Evolutionary conservation across 1,140 invertebrate genomes (phyloP), one percentile per base, ranked within the genome.

Genomic region (Drosophila mauritiana): DNA sequence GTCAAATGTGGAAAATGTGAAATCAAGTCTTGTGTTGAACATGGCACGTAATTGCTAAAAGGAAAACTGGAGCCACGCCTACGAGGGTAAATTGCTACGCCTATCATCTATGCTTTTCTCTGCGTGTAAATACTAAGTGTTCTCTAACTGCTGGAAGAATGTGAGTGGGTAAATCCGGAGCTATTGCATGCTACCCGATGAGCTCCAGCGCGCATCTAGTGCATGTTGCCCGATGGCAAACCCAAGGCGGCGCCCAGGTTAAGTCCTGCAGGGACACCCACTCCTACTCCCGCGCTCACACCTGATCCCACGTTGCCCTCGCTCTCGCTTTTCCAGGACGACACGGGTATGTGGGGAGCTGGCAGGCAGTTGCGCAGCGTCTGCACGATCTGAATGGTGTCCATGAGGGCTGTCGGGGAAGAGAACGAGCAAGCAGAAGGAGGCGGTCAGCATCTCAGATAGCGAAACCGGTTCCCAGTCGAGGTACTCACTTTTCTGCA

Each of bases 341-440:
- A 96, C 15, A 97, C 96, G 79, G 96, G 96, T 82, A 97, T 97
- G 92, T 97, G 96, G 3, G 96, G 96, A 13, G 96, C 96, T 57
- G 96, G 96, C 75, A 97, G 92, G 83, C 96, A 97, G 92, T 96
- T 97, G 46, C 96, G 93, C 57, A 97, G 92, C 11, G 96, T 96
- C 82, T 97, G 96, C 62, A 97, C 96, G 79, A 97, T 93, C 86
- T 97, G 96, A 91, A 97, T 97, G 49, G 96, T 97, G 91, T 97
- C 96, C 92, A 97, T 94, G 37, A 97, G 93, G 76, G 96, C 96
- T 97, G 92, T 8, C 39, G n/a, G 34, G 17, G 7, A 40, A 11
- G 20, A 22, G 20, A 25, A 25, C 55, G 62, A 73, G 34, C 61
- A 76, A 80, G 4, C 17, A 46, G 34, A 20, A 34, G 42, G 42